Evolutionary conservation across 2,888 invertebrate genomes (phyloP), one percentile per base, ranked within the genome.

Genomic region (Tubulanus polymorphus): DNA sequence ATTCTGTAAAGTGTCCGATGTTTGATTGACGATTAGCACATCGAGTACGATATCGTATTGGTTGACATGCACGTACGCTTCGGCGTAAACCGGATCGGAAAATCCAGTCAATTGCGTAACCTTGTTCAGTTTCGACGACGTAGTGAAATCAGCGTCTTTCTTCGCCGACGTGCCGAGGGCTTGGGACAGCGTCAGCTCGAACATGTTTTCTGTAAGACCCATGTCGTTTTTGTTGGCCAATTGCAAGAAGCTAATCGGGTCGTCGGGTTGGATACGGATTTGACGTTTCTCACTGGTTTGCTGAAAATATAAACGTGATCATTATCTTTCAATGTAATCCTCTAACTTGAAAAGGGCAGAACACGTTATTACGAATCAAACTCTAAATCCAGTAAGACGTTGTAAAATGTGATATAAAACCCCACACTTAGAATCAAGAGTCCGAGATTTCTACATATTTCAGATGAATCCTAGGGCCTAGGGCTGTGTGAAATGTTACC

Each of bases 41-140:
- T 99, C 99, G 45, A 99, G 84, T 46, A 97, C 96, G 69, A 97
- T 96, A 79, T 97, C 97, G 82, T 95, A 96, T 69, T 79, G 79
- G 67, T 80, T 80, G 66, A 99, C 97, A 79, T 97, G 90, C 1
- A 99, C 97, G 74, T 97, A 93, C n/a, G 99, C 97, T 82, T 99
- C 99, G 0, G 99, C 93, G 80, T 99, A 99, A 59, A 99, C 96
- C 0, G 99, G 97, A 84, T 99, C 99, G 0, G 95, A 95, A 82
- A 97, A 97, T 15, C 97, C 99, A 2, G 99, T 97, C 72, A 99
- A 83, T 80, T 99, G 99, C 35, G 94, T 93, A 62, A 94, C 93
- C 78, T 85, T 85, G 72, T 82, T 84, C 12, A 85, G 75, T 68
- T 84, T 84, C 27, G 83, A 82, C 10, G 82, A 75, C 26, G 81